phyloP scores from a whole-genome alignment of 2,113 vertebrate species.

The Oreochromis spilurus region DNA sequence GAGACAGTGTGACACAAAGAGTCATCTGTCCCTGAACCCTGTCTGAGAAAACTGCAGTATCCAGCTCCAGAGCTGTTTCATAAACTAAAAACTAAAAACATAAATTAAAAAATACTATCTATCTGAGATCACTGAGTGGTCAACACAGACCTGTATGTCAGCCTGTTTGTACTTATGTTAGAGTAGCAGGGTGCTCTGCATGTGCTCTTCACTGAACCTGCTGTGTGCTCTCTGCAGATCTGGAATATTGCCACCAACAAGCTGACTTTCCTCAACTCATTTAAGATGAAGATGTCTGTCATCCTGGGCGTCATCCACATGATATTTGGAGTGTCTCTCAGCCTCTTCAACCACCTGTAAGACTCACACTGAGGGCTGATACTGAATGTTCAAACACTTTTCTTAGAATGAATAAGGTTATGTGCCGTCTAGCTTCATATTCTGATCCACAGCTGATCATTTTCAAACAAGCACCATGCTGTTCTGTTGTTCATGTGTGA shows the following conservation, averaged over 20 bases:
- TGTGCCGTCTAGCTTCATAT: not conserved
- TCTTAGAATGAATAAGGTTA: not conserved
- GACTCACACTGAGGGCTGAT: conserved; percentile 1
- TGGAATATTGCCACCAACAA: conserved; percentile 97
- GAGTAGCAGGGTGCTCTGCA: not conserved
- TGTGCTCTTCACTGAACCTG: not conserved
- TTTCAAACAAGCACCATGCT: not conserved
- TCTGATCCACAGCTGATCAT: not conserved
- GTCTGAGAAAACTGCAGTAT: not conserved
- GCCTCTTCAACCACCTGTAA: conserved; percentile 93
- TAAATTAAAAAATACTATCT: not conserved
- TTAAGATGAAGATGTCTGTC: conserved; percentile 99
- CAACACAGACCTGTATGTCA: not conserved
- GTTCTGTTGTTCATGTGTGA: not conserved
- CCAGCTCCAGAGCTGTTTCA: not conserved
- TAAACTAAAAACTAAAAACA: not conserved
- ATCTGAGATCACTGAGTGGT: not conserved
- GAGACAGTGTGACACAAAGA: not conserved
- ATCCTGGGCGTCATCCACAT: conserved; percentile 94
- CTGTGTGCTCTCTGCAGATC: conserved; percentile 72
- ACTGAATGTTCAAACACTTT: not conserved
- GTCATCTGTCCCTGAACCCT: not conserved
- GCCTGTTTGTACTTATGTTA: not conserved
- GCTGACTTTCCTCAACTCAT: conserved; percentile 95
- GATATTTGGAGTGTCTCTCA: conserved; percentile 89